Conservation (phyloP, 64 coral and sea anemone genomes). For the Pocillopora damicornis region DNA sequence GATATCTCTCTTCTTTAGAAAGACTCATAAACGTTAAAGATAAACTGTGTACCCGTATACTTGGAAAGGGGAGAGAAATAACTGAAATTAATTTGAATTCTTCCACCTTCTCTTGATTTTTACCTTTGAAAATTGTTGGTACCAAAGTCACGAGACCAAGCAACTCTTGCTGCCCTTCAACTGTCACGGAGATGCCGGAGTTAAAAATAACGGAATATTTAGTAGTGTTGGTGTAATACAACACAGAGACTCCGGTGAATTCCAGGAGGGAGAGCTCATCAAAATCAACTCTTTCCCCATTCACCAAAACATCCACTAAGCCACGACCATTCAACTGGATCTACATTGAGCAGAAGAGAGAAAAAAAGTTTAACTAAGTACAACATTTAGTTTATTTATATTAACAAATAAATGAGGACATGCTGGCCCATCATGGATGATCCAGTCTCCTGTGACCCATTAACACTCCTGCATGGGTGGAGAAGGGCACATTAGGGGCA, state of each 20-base stretch:
- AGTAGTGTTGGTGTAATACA: conserved; percentile 43
- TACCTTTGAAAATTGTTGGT: conserved; percentile 55
- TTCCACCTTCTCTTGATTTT: background rate
- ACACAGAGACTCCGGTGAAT: conserved; percentile 32
- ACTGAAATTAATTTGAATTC: background rate
- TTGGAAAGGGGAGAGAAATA: background rate
- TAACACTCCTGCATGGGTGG: too few relatives aligned
- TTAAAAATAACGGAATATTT: conserved; percentile 55
- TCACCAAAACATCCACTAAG: conserved; percentile 42
- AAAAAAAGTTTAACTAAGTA: background rate
- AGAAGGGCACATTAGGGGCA: too few relatives aligned
- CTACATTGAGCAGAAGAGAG: background rate
- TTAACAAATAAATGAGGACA: too few relatives aligned
- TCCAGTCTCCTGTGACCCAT: too few relatives aligned
- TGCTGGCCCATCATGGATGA: too few relatives aligned
- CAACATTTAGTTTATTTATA: too few relatives aligned
- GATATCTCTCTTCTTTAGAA: too few relatives aligned
- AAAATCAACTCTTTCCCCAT: conserved; percentile 50
- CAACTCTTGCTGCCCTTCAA: conserved; percentile 41
- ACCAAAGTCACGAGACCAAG: conserved; percentile 48
- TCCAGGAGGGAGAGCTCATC: conserved; percentile 38
- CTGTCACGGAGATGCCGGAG: conserved; percentile 58
- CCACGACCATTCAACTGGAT: conserved; percentile 57
- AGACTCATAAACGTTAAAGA: background rate
- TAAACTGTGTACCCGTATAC: too few relatives aligned